Evolutionary conservation across 2,888 invertebrate genomes (phyloP).

Genomic region (Desoria tigrina): DNA sequence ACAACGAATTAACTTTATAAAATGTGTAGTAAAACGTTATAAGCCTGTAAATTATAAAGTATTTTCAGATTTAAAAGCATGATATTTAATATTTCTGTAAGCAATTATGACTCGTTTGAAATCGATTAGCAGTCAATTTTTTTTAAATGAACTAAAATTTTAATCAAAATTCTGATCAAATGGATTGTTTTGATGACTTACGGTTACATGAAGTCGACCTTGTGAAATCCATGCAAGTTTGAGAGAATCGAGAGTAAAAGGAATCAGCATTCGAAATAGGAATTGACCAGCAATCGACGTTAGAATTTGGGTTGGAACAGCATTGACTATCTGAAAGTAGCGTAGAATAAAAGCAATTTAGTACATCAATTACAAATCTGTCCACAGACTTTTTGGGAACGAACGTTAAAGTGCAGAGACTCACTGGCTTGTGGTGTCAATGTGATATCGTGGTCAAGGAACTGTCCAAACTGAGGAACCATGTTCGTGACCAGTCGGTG

Average conservation of each 20-base stretch:
- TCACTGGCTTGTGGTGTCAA: constrained; percentile 42
- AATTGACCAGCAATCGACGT: constrained; percentile 48
- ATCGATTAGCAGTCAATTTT: too few relatives aligned
- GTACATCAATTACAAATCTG: constrained; percentile 1
- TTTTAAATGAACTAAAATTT: background rate
- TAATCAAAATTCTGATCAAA: too few relatives aligned
- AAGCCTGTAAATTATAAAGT: too few relatives aligned
- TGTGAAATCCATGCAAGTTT: constrained; percentile 50
- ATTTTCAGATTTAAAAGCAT: too few relatives aligned
- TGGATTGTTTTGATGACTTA: too few relatives aligned
- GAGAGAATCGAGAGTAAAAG: constrained; percentile 2
- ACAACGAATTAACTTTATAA: too few relatives aligned
- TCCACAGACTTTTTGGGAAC: constrained; percentile 7
- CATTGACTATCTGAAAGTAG: constrained; percentile 37
- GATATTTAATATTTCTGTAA: too few relatives aligned
- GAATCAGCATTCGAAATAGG: constrained; percentile 33
- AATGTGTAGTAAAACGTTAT: too few relatives aligned
- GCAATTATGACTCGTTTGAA: too few relatives aligned
- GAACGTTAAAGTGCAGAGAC: background rate
- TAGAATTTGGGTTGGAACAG: constrained; percentile 31
- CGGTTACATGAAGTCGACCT: constrained; percentile 45
- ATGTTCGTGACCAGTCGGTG: constrained; percentile 42
- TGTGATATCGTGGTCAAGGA: constrained; percentile 39
- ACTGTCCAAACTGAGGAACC: constrained; percentile 51
- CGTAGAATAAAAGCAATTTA: constrained; percentile 12